phyloP scores from a whole-genome alignment of 1,140 invertebrate genomes.

The Halictus rubicundus region DNA sequence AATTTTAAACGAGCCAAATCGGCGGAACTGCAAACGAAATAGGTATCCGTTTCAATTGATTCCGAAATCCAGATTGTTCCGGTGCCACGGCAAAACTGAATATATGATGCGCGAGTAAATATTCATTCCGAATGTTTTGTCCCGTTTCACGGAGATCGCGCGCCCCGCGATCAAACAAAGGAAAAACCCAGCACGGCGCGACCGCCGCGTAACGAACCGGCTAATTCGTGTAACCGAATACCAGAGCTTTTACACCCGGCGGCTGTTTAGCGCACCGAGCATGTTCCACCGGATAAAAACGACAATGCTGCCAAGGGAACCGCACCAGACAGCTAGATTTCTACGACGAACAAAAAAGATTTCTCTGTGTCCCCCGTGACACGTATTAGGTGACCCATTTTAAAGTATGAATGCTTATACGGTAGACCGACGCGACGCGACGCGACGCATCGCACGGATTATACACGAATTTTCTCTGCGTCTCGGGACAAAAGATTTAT shows the following conservation, averaged over 20 bases:
- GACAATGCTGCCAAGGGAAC: neutral
- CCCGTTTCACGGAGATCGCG: neutral
- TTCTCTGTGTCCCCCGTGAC: no score
- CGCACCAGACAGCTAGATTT: neutral
- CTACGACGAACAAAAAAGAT: neutral
- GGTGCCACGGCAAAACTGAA: neutral
- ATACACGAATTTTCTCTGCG: no score
- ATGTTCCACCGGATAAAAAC: slow-evolving; percentile 13
- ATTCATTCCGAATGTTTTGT: slow-evolving; percentile 17
- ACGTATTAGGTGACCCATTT: no score
- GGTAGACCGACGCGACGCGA: no score
- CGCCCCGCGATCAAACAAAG: slow-evolving; percentile 7
- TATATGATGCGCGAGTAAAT: neutral
- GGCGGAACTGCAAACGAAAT: neutral
- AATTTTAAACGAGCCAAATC: neutral
- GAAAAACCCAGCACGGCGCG: neutral
- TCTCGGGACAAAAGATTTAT: no score
- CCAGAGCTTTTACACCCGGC: slow-evolving; percentile 14
- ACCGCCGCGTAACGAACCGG: slow-evolving; percentile 24
- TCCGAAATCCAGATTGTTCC: no score
- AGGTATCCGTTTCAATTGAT: neutral
- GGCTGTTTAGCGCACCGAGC: slow-evolving; percentile 24
- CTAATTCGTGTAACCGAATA: slow-evolving; percentile 29
- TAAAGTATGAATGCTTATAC: no score
- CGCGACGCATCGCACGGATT: no score